Evolutionary conservation across 2,797 vertebrate genomes (phyloP), one percentile per base, ranked within the genome.

Genomic region (Pseudochromis fuscus): DNA sequence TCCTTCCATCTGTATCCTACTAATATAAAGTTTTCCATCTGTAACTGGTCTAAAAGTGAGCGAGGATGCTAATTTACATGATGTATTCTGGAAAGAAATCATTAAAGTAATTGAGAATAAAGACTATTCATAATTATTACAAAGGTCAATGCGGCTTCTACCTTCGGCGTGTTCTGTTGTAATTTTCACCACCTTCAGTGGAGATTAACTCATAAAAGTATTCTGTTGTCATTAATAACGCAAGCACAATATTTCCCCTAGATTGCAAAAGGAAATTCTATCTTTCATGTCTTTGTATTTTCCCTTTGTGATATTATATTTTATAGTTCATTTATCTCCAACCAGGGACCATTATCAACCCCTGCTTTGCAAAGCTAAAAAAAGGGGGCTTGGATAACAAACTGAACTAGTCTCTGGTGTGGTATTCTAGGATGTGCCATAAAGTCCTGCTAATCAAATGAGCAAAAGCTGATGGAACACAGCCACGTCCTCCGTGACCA

Each of bases 341-440:
- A 80, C 75, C 46, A 70, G 83, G 80, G 87, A 82, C 72, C 42
- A 30, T 81, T 80, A 83, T 83, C 46, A 67, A 61, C 42, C 51
- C 63, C 66, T 62, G 38, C 65, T 81, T 81, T 62, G 67, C 64
- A 82, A 66, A 73, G 60, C 67, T 62, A 28, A 65, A n/a, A n/a
- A n/a, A 52, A 52, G 25, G 81, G 42, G 33, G 56, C 21, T 60
- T 42, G 59, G 68, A 79, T 58, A 30, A 35, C 44, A 59, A 52
- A 72, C 42, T 33, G 25, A 82, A 88, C 70, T 82, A 58, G 65
- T 87, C 85, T 80, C 84, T 13, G 51, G 83, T 74, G 84, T 75
- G 67, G 70, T 30, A 55, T 82, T 81, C 50, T 28, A 62, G 21
- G 21, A 24, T 74, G 61, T 76, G 72, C 65, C 38, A 33, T 81